Conservation (phyloP, 2,888 invertebrate species). For the Luperina nickerlii region DNA sequence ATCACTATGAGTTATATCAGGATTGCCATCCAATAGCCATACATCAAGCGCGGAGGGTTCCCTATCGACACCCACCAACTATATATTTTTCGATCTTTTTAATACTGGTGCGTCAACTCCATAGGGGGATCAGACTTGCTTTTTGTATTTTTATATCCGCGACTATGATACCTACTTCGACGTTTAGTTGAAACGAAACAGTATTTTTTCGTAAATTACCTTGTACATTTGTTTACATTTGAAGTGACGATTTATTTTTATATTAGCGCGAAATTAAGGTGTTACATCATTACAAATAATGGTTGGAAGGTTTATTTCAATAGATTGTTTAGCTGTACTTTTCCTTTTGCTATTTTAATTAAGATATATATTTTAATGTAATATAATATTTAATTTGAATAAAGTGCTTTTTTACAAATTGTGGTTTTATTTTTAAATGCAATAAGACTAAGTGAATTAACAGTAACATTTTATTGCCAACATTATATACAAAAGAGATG, state of each 20-base stretch:
- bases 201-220: constrained; percentile 84
- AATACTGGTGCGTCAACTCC: constrained; percentile 81
- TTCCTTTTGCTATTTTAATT: constrained; percentile 89
- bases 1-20: constrained; percentile 55
- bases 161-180: constrained; percentile 77
- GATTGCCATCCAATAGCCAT: constrained; percentile 57
- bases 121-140: constrained; percentile 84
- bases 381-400: constrained; percentile 90
- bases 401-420: constrained; percentile 88
- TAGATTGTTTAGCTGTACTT: constrained; percentile 89
- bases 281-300: constrained; percentile 80
- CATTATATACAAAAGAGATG: constrained; percentile 79
- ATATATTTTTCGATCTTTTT: constrained; percentile 86
- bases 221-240: constrained; percentile 82
- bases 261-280: constrained; percentile 83
- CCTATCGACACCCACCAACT: constrained; percentile 73
- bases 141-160: constrained; percentile 90
- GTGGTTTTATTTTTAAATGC: constrained; percentile 63
- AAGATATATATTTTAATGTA: constrained; percentile 90
- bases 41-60: constrained; percentile 56
- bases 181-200: constrained; percentile 78
- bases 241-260: constrained; percentile 79
- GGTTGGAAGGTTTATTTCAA: constrained; percentile 88
- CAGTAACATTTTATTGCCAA: constrained; percentile 81
- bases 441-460: constrained; percentile 42